A percentile compares a stretch with the other conserved stretches of the same genome.
These are phyloP conservation scores for Drosophila kikkawai DNA, from an alignment of 1,140 invertebrate genomes.

Conservation along the genomic window DNA sequence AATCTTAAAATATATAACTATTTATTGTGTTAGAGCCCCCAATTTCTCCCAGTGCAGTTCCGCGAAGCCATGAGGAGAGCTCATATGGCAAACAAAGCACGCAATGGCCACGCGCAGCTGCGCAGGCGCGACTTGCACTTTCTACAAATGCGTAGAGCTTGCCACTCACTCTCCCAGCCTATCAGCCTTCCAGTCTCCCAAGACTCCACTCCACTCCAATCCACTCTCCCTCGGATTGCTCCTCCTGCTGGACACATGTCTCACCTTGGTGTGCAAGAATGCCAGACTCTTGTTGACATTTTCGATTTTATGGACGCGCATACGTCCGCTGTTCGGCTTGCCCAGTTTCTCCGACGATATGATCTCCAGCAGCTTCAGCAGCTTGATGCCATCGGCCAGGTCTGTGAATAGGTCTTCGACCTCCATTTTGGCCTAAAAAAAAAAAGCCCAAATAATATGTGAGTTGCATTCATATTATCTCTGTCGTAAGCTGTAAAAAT, in stretches of 20 bases:
- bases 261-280: slow-evolving; percentile 98
- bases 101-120: slow-evolving; percentile 78
- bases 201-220: slow-evolving; percentile 2
- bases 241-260: slow-evolving; percentile 61
- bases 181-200: background rate
- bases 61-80: slow-evolving; percentile 10
- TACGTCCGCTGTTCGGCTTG: slow-evolving; percentile 97
- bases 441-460: slow-evolving; percentile 11
- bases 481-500: slow-evolving; percentile 8
- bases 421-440: slow-evolving; percentile 93
- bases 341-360: slow-evolving; percentile 99
- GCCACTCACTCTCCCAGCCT: slow-evolving; percentile 2
- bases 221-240: background rate
- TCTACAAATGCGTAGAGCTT: slow-evolving; percentile 77
- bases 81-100: slow-evolving; percentile 79
- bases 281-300: slow-evolving; percentile 99
- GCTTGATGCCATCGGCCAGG: slow-evolving; percentile 96
- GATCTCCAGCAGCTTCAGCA: slow-evolving; percentile 99
- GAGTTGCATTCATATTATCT: slow-evolving; percentile 23
- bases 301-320: slow-evolving; percentile 99
- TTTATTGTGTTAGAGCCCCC: background rate
- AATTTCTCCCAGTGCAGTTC: background rate
- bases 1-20: background rate
- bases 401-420: slow-evolving; percentile 99
- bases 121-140: slow-evolving; percentile 78